A percentile compares a stretch with the other conserved stretches of the same genome.
phyloP scores from a whole-genome alignment of 2,113 vertebrate genomes.

The Sapajus apella region DNA sequence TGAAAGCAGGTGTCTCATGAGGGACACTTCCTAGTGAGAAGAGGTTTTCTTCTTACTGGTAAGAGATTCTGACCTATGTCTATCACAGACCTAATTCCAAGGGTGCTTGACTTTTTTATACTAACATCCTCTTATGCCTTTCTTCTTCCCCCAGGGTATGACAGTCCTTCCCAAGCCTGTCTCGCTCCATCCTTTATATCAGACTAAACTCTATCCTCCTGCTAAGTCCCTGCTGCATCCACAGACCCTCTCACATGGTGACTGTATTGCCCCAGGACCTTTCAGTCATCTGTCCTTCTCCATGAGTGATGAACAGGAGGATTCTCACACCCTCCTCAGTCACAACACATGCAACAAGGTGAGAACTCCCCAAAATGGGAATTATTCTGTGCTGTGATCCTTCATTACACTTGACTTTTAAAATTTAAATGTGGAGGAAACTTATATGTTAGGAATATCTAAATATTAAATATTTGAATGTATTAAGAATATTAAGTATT shows the following conservation, averaged over 20 bases:
- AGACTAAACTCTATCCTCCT: slow-evolving; percentile 74
- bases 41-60: not conserved
- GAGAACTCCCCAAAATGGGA: slow-evolving; percentile 40
- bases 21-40: not conserved
- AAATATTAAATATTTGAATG: not conserved
- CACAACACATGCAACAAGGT: slow-evolving; percentile 74
- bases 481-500: not conserved
- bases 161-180: slow-evolving; percentile 52
- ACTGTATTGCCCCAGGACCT: slow-evolving; percentile 76
- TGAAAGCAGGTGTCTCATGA: not conserved
- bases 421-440: not conserved
- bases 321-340: slow-evolving; percentile 71
- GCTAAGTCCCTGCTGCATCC: slow-evolving; percentile 71
- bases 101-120: not conserved
- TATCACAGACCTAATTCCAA: not conserved
- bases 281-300: slow-evolving; percentile 78
- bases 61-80: not conserved
- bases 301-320: slow-evolving; percentile 52
- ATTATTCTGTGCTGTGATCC: not conserved
- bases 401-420: not conserved
- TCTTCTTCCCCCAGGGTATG: slow-evolving; percentile 67
- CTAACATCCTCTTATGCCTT: slow-evolving; percentile 66
- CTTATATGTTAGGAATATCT: slow-evolving; percentile 2
- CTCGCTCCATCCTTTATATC: slow-evolving; percentile 73
- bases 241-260: slow-evolving; percentile 54